Base-by-base conservation (phyloP, 2,797 vertebrate genomes). In the Sebastes reedi region DNA sequence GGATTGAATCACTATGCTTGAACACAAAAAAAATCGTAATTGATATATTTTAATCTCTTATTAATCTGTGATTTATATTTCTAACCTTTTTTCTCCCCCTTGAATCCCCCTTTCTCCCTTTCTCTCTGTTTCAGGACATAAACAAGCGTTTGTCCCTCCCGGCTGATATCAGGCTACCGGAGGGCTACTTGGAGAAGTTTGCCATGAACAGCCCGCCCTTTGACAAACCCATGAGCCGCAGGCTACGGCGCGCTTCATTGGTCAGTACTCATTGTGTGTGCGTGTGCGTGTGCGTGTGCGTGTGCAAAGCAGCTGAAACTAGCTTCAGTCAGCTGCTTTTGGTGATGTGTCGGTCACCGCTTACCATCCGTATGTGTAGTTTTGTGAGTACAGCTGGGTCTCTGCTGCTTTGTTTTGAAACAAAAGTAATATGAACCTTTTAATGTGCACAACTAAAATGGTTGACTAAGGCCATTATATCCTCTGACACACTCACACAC, bases 71-170 rank as follows among this genome's bases (percentile, higher is more conserved):
- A 54, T 39, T 24, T 30, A 3, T n/a, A 10, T 39, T 54, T 66
- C 6, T 58, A 61, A 52, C 9, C 4, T 18, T 0, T 62, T 46
- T 60, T 67, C 14, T 34, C 30, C 6, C 9, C 3, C 64, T 16
- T 75, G 46, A 50, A 20, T 27, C 29, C 9, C 6, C 8, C 39
- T 42, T 42, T 64, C 14, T 72, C 30, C 4, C 11, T 64, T 8
- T 74, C 10, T 79, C 12, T 90, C 29, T 90, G 13, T 86, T 89
- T 77, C 89, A 97, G 96, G 96, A 97, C 91, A 95, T 97, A 83
- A 96, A 97, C 92, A 97, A 97, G 72, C 95, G 96, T 55, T 87
- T 97, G 81, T 97, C 96, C 85, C 94, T 97, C 71, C 96, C 95
- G 36, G 96, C 95, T 83, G 96, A 97, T 60, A 96, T 96, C 87